Base-by-base conservation (phyloP, 2,888 invertebrate genomes). In the Rosalia funebris region DNA sequence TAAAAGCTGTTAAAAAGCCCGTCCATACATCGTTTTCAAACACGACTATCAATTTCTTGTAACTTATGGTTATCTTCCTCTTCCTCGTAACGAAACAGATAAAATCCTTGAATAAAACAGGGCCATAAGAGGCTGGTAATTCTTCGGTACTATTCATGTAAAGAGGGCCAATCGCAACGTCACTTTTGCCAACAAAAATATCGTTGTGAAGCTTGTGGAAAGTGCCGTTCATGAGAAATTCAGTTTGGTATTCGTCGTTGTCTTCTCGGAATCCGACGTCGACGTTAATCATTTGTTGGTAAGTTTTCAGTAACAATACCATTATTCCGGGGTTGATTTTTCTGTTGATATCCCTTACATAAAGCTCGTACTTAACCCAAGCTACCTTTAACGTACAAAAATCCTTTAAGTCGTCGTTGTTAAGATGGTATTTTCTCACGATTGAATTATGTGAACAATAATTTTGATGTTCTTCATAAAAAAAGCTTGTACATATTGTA, bases 111-210 rank as follows among this genome's bases (percentile, higher is more conserved):
- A 60, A 65, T 4, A 71, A 32, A 31, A 69, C 32, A 3, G 70
- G 68, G 0, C 72, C 71, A 19, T 63, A 66, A 36, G 63, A 46
- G 14, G 68, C 64, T 34, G 68, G 66, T 5, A 54, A 32, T 1
- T 60, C 63, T 2, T 53, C 54, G 5, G 66, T 62, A 36, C 50
- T 55, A 14, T 71, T 70, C 65, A 71, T 69, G 12, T 63, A 65
- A 10, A 72, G 55, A 20, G 57, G 68, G 10, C 72, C 72, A 11
- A 72, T 60, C 36, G 70, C 66, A 1, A 70, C 17, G 32, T 65
- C 62, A 3, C 32, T 37, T 9, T 52, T 42, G 1, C 57, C 39
- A 1, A 32, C 19, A 3, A 46, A 11, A 3, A 66, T 16, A 25
- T 50, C 42, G 1, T 19, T 14, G 1, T 10, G 25, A n/a, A 66